Conservation (phyloP, 2,113 vertebrate genomes). For the Varanus komodoensis region DNA sequence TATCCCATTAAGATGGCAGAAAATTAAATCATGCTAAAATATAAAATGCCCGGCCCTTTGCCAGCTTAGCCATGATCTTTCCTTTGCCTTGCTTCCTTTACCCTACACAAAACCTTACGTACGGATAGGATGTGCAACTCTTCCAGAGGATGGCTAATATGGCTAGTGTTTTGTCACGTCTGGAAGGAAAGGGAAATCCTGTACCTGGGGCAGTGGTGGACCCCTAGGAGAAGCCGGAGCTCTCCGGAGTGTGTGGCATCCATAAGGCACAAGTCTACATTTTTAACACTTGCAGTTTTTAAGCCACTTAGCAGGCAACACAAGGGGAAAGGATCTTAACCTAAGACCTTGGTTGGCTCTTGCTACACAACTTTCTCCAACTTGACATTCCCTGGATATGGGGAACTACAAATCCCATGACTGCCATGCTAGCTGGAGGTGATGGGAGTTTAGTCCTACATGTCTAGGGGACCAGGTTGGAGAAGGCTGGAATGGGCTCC, state of each 20-base stretch:
- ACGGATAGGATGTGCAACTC: not conserved
- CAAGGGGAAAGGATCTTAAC: not conserved
- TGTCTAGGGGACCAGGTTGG: too few species aligned
- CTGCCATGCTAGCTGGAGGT: too few species aligned
- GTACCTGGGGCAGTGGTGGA: not conserved
- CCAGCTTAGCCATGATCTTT: not conserved
- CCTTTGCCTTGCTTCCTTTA: not conserved
- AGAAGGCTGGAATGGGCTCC: too few species aligned
- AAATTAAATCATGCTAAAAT: conserved; percentile 5
- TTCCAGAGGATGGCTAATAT: not conserved
- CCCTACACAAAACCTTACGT: not conserved
- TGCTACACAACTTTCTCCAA: too few species aligned
- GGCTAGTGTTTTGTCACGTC: not conserved
- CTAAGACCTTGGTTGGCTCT: not conserved
- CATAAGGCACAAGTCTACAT: not conserved
- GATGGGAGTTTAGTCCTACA: too few species aligned
- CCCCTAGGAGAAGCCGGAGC: too few species aligned
- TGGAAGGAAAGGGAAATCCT: not conserved
- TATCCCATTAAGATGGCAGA: not conserved
- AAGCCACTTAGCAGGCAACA: too few species aligned
- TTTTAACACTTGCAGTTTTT: not conserved
- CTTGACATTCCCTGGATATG: too few species aligned
- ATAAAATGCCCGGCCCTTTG: not conserved
- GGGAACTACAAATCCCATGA: too few species aligned
- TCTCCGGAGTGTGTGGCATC: too few species aligned